Conservation (phyloP, 2,888 invertebrate genomes). For the Craniophora ligustri region DNA sequence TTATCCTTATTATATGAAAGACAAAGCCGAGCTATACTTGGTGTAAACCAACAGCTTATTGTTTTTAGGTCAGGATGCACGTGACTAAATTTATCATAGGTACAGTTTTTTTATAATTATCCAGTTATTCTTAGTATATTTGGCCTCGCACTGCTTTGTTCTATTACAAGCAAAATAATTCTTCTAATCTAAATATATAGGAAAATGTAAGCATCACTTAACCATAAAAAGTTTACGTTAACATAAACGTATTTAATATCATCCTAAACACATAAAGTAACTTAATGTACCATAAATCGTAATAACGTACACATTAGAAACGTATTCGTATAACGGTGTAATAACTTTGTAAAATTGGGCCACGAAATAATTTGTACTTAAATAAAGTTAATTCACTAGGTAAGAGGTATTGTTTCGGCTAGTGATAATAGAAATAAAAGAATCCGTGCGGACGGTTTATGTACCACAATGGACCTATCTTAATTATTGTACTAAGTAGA, state of each 20-base stretch:
- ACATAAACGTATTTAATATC: conserved; percentile 39
- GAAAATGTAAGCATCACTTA: conserved; percentile 24
- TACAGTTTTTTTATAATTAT: too few relatives aligned
- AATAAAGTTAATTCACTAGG: conserved; percentile 17
- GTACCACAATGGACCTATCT: too few relatives aligned
- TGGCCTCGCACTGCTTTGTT: too few relatives aligned
- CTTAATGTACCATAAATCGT: conserved; percentile 37
- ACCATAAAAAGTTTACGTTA: conserved; percentile 42
- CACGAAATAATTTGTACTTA: conserved; percentile 23
- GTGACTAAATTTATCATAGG: too few relatives aligned
- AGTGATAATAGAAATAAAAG: too few relatives aligned
- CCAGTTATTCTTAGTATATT: too few relatives aligned
- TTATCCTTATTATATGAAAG: too few relatives aligned
- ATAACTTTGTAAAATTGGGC: conserved; percentile 14
- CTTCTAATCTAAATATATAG: background rate
- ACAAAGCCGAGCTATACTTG: too few relatives aligned
- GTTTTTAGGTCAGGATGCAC: too few relatives aligned
- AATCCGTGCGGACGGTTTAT: too few relatives aligned
- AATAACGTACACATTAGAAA: conserved; percentile 32
- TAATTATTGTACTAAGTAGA: too few relatives aligned
- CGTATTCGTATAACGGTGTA: conserved; percentile 15
- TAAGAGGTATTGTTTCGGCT: background rate
- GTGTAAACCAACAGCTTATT: too few relatives aligned
- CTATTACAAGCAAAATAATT: background rate
- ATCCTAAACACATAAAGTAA: conserved; percentile 42